phyloP scores from a whole-genome alignment of 2,888 invertebrate genomes.

The Candidula unifasciata region DNA sequence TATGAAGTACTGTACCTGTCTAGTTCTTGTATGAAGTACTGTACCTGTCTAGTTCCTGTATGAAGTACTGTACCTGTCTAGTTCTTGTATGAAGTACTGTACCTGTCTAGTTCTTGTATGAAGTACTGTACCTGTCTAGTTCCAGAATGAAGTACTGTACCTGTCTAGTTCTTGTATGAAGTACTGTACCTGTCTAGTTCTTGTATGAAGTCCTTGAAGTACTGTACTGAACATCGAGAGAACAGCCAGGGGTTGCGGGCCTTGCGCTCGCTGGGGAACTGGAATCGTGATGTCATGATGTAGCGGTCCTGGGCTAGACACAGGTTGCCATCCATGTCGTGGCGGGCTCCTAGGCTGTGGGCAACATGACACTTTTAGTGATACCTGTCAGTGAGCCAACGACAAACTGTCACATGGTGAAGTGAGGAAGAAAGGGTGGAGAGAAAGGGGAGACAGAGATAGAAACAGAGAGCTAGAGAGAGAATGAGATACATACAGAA shows the following conservation, averaged over 20 bases:
- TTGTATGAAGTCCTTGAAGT: slow-evolving; percentile 57
- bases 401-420: too few species aligned
- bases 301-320: slow-evolving; percentile 57
- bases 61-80: not conserved
- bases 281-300: slow-evolving; percentile 61
- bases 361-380: too few species aligned
- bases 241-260: slow-evolving; percentile 59
- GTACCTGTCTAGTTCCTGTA: not conserved
- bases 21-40: not conserved
- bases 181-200: slow-evolving; percentile 53
- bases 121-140: not conserved
- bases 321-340: slow-evolving; percentile 61
- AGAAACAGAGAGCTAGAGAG: too few species aligned
- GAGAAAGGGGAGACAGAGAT: too few species aligned
- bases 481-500: too few species aligned
- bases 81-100: not conserved
- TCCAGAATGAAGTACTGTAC: not conserved
- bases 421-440: too few species aligned
- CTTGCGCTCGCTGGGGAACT: slow-evolving; percentile 54
- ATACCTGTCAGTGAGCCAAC: too few species aligned
- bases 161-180: not conserved
- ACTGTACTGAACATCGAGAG: slow-evolving; percentile 56
- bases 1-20: not conserved
- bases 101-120: not conserved
- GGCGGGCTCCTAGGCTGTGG: slow-evolving; percentile 57